Evolutionary conservation across 2,797 vertebrate genomes (phyloP), one percentile per base, ranked within the genome.

Genomic region (Poecilia velifera): DNA sequence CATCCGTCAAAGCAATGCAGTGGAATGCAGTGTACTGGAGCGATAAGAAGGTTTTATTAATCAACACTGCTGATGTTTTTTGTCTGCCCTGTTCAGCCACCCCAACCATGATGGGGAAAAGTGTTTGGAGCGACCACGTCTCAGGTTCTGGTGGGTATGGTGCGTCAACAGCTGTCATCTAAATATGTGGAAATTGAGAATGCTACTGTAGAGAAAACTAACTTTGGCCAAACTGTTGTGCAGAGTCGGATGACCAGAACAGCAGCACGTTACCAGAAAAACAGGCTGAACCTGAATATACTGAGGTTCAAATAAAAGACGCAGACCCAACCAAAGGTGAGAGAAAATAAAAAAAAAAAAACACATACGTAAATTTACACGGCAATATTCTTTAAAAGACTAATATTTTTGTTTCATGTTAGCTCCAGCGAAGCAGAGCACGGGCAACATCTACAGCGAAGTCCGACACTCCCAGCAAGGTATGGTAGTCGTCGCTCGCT

Each of bases 101-200:
- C 53, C 95, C 95, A 51, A 91, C 93, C 62, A 94, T 96, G 79
- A 95, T 96, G 84, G 95, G 95, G 22, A 94, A 93, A 74, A 96
- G 92, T 84, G 89, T 96, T 57, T 96, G 96, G 95, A 95, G 94
- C 82, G 95, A 95, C 43, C 84, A 91, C 20, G 84, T 88, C 3
- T 96, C 96, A 70, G 95, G 92, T 70, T 94, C 90, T 43, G 93
- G 95, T 94, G 77, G 88, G 92, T 79, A 39, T 72, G 25, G 1
- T 22, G 57, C 43, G 41, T 71, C 68, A 71, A 47, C 7, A 14
- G 31, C 20, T 49, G 73, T 22, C 2, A 8, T n/a, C 16, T n/a
- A 71, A 45, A 28, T 6, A 4, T 9, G 1, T 68, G 22, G 22
- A 7, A 7, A 71, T 2, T 41, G 20, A 41, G 9, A 68, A 36